A percentile compares a stretch with the other conserved stretches of the same genome.
These are phyloP conservation scores for Polydesmus complanatus DNA, from an alignment of 2,888 invertebrate species.

Conservation along the genomic window DNA sequence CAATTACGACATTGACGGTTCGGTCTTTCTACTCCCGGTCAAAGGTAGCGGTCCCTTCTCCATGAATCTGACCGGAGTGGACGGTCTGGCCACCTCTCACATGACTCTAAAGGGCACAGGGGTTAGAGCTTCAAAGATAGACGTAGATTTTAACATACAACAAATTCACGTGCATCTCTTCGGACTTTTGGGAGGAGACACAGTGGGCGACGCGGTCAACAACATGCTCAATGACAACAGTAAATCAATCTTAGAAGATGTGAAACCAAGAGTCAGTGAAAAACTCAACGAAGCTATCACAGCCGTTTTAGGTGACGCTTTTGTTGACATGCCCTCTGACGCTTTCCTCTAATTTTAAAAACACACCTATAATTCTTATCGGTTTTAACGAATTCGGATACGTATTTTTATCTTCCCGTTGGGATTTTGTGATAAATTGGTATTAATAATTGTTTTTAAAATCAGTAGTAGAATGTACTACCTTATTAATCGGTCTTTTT, in stretches of 20 bases:
- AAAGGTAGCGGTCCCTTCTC: conserved; percentile 7
- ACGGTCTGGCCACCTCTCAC: not conserved
- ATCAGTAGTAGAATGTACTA: too few relatives aligned
- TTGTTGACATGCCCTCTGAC: not conserved
- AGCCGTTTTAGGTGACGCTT: not conserved
- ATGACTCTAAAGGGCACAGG: not conserved
- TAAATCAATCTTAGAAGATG: conserved; percentile 64
- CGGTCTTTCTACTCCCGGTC: conserved; percentile 9
- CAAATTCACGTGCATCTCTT: conserved; percentile 41
- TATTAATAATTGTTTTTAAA: too few relatives aligned
- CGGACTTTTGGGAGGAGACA: conserved; percentile 54
- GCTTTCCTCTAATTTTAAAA: not conserved
- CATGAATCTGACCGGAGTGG: not conserved
- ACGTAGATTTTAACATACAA: conserved; percentile 41
- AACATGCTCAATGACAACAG: conserved; percentile 68
- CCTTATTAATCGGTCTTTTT: too few relatives aligned
- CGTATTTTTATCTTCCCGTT: too few relatives aligned
- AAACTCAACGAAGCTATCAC: not conserved
- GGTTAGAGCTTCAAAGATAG: conserved; percentile 40
- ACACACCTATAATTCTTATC: not conserved
- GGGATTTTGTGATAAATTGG: too few relatives aligned
- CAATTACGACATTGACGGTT: conserved; percentile 1
- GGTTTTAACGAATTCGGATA: too few relatives aligned
- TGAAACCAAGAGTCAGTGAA: conserved; percentile 45
- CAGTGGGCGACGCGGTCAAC: conserved; percentile 68